These are phyloP conservation scores for Patella caerulea DNA, from an alignment of 2,888 invertebrate species.

Conservation along the genomic window DNA sequence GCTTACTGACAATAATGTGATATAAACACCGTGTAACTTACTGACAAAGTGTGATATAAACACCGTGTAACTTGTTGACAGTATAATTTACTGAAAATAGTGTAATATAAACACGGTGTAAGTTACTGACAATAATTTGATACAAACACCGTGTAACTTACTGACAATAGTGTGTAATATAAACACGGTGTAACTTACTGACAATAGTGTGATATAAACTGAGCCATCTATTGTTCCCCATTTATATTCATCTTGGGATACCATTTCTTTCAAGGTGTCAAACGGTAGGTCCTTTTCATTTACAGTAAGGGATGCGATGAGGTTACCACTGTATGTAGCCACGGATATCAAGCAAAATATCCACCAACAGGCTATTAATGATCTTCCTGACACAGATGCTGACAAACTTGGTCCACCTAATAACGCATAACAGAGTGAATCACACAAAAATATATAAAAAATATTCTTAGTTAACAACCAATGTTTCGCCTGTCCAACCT, in stretches of 20 bases:
- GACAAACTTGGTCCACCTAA: conserved; percentile 53
- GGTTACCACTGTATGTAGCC: conserved; percentile 65
- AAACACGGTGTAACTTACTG: background rate
- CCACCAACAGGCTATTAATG: conserved; percentile 56
- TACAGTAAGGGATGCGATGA: conserved; percentile 65
- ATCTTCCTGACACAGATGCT: conserved; percentile 50
- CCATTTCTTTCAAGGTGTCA: conserved; percentile 50
- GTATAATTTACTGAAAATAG: too few relatives aligned
- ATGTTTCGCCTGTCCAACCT: too few relatives aligned
- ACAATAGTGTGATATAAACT: conserved; percentile 27
- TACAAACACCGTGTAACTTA: too few relatives aligned
- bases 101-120: too few relatives aligned
- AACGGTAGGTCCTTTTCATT: conserved; percentile 55
- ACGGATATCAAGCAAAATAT: conserved; percentile 24
- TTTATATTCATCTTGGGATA: conserved; percentile 43
- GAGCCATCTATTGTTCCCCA: conserved; percentile 52
- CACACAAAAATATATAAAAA: too few relatives aligned
- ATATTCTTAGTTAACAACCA: too few relatives aligned
- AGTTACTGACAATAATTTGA: too few relatives aligned
- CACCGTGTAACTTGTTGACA: background rate
- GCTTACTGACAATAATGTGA: too few relatives aligned
- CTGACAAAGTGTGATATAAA: conserved; percentile 27
- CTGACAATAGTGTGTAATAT: too few relatives aligned
- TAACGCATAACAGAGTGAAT: too few relatives aligned
- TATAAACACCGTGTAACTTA: background rate